Evolutionary conservation across 1,140 invertebrate species (phyloP).

Genomic region (Macrocentrus cingulum): DNA sequence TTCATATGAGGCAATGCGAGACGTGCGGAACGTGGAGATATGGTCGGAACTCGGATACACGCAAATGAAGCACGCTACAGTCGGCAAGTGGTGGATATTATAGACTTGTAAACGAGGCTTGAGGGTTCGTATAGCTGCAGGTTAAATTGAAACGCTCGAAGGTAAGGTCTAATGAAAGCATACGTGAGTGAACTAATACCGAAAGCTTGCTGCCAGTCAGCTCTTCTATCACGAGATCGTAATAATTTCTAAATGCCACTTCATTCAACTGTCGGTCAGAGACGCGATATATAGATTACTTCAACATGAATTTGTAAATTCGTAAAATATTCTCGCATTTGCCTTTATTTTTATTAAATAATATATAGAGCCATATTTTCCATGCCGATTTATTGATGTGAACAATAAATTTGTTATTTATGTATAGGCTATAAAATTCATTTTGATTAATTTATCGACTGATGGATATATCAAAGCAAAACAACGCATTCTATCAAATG

Average conservation of each 20-base stretch:
- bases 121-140: constrained; percentile 41
- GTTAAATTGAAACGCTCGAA: constrained; percentile 52
- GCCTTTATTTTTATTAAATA: too few species aligned
- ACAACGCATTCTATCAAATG: too few species aligned
- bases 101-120: constrained; percentile 49
- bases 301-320: too few species aligned
- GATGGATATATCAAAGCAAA: too few species aligned
- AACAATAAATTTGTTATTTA: too few species aligned
- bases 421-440: too few species aligned
- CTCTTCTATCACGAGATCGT: constrained; percentile 49
- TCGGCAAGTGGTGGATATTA: constrained; percentile 37
- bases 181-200: constrained; percentile 39
- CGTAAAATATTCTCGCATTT: too few species aligned
- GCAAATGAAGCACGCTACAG: constrained; percentile 35
- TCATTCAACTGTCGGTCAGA: constrained; percentile 36
- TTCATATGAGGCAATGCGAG: too few species aligned
- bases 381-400: too few species aligned
- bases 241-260: constrained; percentile 57
- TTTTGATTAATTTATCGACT: too few species aligned
- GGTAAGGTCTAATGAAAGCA: constrained; percentile 59
- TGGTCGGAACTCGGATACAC: constrained; percentile 32
- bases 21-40: constrained; percentile 35
- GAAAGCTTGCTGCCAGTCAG: constrained; percentile 1
- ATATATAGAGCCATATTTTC: too few species aligned
- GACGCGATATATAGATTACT: too few species aligned